Percentiles rank a stretch among this genome's conserved stretches.
Conservation (phyloP, 2,113 vertebrate species). For the Trematocara stigmaticum region DNA sequence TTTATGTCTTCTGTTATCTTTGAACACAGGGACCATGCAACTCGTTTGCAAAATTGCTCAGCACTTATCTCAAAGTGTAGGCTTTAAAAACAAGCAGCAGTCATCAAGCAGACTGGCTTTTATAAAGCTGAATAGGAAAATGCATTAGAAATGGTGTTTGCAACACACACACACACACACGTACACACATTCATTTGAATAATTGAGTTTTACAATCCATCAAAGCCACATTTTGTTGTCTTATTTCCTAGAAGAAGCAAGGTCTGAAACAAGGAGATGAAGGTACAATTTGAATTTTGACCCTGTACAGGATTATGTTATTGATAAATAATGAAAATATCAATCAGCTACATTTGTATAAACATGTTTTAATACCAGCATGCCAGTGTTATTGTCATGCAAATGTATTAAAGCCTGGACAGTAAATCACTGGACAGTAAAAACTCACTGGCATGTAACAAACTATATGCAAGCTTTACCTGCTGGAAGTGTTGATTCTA, state of each 20-base stretch:
- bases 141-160: background rate
- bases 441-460: background rate
- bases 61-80: constrained; percentile 27
- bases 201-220: background rate
- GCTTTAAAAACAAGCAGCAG: constrained; percentile 18
- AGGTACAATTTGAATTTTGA: background rate
- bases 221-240: background rate
- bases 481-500: background rate
- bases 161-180: background rate
- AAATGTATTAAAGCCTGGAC: background rate
- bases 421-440: background rate
- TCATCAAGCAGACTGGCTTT: background rate
- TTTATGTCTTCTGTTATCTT: background rate
- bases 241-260: background rate
- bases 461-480: background rate
- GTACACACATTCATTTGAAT: background rate
- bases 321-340: background rate
- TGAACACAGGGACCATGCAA: background rate
- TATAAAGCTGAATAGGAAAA: background rate
- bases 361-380: background rate
- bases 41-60: background rate
- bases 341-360: background rate
- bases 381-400: background rate
- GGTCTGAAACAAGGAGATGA: background rate
- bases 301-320: background rate